Base-by-base conservation (phyloP, 2,797 vertebrate genomes). In the Tympanoctomys barrerae region DNA sequence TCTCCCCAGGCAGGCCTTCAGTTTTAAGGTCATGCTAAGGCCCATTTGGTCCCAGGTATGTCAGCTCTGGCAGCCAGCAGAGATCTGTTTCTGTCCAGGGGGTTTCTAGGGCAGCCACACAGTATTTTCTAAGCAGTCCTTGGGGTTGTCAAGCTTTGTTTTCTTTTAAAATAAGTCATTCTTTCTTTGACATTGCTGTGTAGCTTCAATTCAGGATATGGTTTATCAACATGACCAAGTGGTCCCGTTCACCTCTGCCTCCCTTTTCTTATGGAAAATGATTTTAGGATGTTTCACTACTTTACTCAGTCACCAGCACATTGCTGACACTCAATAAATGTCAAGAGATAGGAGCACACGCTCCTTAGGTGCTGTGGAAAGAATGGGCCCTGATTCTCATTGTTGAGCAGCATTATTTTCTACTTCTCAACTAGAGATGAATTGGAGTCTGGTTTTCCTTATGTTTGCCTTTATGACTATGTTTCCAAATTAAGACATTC, bases 21-120 rank as follows among this genome's bases (percentile, higher is more conserved):
- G 84, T 54, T 78, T 66, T 52, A 90, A 96, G 96, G 92, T 96
- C 91, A 96, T 39, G 96, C 95, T 94, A 97, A 97, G 97, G 97
- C 96, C 97, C 97, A 97, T 97, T 98, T 96, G 97, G 86, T 96
- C 68, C 66, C 77, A 94, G 97, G 94, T 96, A 97, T 97, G 97
- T 89, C 83, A 84, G 95, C 78, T 82, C 88, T 80, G 79, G 89
- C 64, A 94, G 90, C 93, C 94, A 94, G 83, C 57, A 54, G 87
- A 94, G 93, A 87, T 83, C 84, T 7, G 54, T 92, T 92, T 87
- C 95, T 82, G 49, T 84, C 57, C 42, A 77, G 78, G 85, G 22
- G 85, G 42, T 3, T 90, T n/a, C 57, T 36, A 18, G 46, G 80
- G 49, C 83, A 92, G 80, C 66, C 88, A n/a, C 80, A 5, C 36